phyloP scores from a whole-genome alignment of 2,113 vertebrate species.

The Triplophysa tibetana region DNA sequence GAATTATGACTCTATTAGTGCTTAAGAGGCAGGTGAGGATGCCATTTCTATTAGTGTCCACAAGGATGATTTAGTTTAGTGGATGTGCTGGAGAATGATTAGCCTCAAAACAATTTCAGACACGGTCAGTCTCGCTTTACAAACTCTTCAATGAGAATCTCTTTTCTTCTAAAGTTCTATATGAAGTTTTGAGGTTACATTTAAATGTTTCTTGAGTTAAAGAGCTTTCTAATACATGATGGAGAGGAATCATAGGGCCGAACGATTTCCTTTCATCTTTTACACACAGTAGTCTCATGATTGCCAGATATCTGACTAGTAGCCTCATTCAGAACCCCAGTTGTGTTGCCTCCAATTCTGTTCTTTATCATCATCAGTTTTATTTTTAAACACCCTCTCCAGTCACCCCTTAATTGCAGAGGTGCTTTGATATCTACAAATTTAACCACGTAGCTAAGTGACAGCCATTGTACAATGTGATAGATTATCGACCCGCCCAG shows the following conservation, averaged over 20 bases:
- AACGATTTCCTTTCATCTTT: conserved; percentile 13
- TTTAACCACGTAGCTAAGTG: conserved; percentile 36
- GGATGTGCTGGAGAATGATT: no score
- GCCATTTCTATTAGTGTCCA: no score
- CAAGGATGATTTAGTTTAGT: no score
- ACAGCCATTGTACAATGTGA: conserved; percentile 31
- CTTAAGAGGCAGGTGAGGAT: no score
- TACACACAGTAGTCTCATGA: neutral
- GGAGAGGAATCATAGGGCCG: conserved; percentile 19
- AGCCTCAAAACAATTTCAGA: neutral
- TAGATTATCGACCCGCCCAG: conserved; percentile 36
- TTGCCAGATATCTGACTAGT: neutral
- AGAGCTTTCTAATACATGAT: conserved; percentile 25
- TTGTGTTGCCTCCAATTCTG: neutral
- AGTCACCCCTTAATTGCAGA: conserved; percentile 39
- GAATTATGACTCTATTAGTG: no score
- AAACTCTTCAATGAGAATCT: neutral
- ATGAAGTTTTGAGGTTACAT: conserved; percentile 25
- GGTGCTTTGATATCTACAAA: conserved; percentile 35
- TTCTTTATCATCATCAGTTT: conserved; percentile 10
- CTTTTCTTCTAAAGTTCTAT: neutral
- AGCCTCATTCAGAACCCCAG: neutral
- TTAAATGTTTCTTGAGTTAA: conserved; percentile 22
- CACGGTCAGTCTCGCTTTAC: neutral
- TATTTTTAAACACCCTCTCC: conserved; percentile 33